These are phyloP conservation scores for Mythimna albipuncta DNA, from an alignment of 2,888 invertebrate genomes.

Conservation along the genomic window DNA sequence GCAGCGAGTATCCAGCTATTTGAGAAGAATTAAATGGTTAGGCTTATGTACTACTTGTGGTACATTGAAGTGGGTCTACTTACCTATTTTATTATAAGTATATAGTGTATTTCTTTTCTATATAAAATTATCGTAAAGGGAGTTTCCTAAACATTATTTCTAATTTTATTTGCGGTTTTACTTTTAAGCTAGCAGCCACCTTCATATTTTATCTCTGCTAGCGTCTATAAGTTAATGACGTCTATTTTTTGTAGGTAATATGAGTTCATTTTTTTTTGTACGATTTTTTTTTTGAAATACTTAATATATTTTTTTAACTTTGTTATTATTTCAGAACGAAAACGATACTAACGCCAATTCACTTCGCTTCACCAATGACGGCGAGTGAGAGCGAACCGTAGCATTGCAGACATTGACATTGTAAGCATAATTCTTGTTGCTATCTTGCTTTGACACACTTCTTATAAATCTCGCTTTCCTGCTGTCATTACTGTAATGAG, in stretches of 20 bases:
- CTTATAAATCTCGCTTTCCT: neutral
- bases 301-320: neutral
- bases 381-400: neutral
- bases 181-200: neutral
- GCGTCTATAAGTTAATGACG: neutral
- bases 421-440: constrained; percentile 11
- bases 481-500: constrained; percentile 28
- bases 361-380: neutral
- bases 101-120: neutral
- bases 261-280: neutral
- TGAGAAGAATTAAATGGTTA: neutral
- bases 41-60: neutral
- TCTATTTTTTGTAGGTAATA: neutral
- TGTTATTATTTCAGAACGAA: constrained; percentile 36
- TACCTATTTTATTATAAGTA: neutral
- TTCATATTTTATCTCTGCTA: neutral
- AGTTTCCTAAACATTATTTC: neutral
- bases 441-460: constrained; percentile 7
- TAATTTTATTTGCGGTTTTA: neutral
- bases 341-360: constrained; percentile 20
- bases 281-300: neutral
- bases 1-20: neutral
- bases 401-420: fast-evolving
- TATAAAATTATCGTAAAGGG: neutral
- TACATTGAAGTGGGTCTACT: neutral